Conservation (phyloP, 1,140 invertebrate genomes). For the Lasioglossum baleicum region DNA sequence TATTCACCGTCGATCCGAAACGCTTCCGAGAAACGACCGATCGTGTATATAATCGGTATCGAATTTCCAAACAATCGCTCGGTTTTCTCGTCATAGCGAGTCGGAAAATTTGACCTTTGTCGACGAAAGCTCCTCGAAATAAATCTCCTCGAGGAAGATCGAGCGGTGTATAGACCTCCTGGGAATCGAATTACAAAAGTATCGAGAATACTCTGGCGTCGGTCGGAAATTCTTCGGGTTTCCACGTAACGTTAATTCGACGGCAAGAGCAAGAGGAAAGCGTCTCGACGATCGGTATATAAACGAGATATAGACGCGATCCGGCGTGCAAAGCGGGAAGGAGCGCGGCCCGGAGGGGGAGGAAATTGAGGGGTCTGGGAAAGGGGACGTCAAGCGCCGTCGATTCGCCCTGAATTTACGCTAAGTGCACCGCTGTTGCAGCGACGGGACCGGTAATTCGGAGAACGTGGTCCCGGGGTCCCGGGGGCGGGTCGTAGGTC, state of each 20-base stretch:
- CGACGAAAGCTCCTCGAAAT: too few relatives aligned
- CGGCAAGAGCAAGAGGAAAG: constrained; percentile 22
- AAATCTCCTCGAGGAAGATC: too few relatives aligned
- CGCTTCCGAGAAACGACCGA: too few relatives aligned
- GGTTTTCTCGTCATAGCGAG: too few relatives aligned
- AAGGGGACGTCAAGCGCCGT: constrained; percentile 60
- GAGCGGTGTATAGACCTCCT: background rate
- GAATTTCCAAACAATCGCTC: too few relatives aligned
- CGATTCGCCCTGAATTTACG: constrained; percentile 71
- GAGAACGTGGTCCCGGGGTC: constrained; percentile 73
- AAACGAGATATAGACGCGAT: constrained; percentile 45
- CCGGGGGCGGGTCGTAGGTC: constrained; percentile 72
- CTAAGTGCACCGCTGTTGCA: constrained; percentile 70
- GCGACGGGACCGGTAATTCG: constrained; percentile 70
- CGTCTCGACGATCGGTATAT: constrained; percentile 45
- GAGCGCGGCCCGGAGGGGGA: background rate
- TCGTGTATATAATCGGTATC: too few relatives aligned
- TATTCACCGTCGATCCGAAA: too few relatives aligned
- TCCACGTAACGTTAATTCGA: constrained; percentile 49
- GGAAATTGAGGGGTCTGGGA: constrained; percentile 38
- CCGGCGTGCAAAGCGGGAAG: constrained; percentile 2
- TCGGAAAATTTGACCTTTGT: too few relatives aligned
- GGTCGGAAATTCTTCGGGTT: constrained; percentile 19
- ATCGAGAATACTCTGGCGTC: constrained; percentile 17
- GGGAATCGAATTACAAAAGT: too few relatives aligned